A percentile compares a stretch with the other conserved stretches of the same genome.
phyloP scores from a whole-genome alignment of 2,113 vertebrate genomes.

The Haplochromis vanheusdeni region DNA sequence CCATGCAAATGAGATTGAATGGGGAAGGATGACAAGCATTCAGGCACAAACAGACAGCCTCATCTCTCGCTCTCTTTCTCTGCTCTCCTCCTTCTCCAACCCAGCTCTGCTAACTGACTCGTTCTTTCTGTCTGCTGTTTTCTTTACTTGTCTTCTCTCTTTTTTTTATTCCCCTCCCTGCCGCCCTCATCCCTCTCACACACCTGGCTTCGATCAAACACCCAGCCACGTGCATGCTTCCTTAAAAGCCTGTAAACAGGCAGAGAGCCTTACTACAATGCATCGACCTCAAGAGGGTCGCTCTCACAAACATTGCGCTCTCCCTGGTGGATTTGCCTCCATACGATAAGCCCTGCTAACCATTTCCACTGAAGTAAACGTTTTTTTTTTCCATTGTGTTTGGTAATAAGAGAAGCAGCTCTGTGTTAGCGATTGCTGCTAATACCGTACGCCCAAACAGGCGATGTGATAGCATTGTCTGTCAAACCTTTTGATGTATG shows the following conservation, averaged over 20 bases:
- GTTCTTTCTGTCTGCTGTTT: background rate
- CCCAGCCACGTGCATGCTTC: background rate
- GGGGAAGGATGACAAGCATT: conserved; percentile 60
- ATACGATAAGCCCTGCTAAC: conserved; percentile 42
- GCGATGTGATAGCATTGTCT: conserved; percentile 25
- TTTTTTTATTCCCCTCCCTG: background rate
- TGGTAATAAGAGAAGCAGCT: conserved; percentile 18
- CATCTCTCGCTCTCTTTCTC: conserved; percentile 25
- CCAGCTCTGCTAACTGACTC: background rate
- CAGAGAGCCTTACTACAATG: conserved; percentile 11
- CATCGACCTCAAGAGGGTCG: conserved; percentile 17
- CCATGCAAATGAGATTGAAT: conserved; percentile 73
- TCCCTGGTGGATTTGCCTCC: conserved; percentile 26
- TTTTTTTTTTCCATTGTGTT: conserved; percentile 41
- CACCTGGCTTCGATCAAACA: conserved; percentile 37
- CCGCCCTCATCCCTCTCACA: background rate
- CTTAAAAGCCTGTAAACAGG: conserved; percentile 9
- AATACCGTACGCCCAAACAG: conserved; percentile 18
- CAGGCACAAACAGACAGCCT: conserved; percentile 57
- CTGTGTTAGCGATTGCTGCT: conserved; percentile 11
- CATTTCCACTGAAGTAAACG: conserved; percentile 12
- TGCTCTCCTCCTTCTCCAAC: background rate
- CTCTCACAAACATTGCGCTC: conserved; percentile 4
- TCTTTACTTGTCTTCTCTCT: background rate
- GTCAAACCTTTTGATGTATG: conserved; percentile 2